These are phyloP conservation scores for Porites rus DNA, from an alignment of 92 coral and sea anemone genomes.

Conservation along the genomic window DNA sequence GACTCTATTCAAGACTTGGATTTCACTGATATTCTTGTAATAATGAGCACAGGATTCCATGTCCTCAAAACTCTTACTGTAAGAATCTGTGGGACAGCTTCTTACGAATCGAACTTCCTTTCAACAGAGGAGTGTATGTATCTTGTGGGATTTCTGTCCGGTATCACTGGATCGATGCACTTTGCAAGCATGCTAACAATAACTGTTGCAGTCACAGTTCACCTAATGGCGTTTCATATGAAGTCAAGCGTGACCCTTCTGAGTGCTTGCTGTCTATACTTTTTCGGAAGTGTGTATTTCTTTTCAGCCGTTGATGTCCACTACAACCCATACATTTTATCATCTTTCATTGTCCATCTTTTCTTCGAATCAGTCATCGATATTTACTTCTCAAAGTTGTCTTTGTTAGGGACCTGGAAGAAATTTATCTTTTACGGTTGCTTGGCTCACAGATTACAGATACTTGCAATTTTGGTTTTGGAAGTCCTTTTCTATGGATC, in stretches of 20 bases:
- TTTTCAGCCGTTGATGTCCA: slow-evolving; percentile 88
- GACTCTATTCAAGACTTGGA: slow-evolving; percentile 90
- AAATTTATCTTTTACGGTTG: slow-evolving; percentile 78
- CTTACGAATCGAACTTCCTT: slow-evolving; percentile 74
- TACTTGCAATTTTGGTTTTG: slow-evolving; percentile 61
- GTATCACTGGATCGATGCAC: slow-evolving; percentile 81
- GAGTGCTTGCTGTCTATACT: slow-evolving; percentile 70
- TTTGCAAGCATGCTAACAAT: slow-evolving; percentile 76
- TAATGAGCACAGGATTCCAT: slow-evolving; percentile 79
- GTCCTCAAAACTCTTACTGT: slow-evolving; percentile 74
- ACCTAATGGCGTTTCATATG: slow-evolving; percentile 85
- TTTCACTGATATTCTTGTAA: slow-evolving; percentile 82
- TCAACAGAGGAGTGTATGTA: slow-evolving; percentile 83
- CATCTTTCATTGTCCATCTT: slow-evolving; percentile 80
- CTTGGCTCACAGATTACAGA: slow-evolving; percentile 74
- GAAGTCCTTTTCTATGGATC: slow-evolving; percentile 67
- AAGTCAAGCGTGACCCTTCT: slow-evolving; percentile 89
- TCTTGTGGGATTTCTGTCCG: slow-evolving; percentile 83
- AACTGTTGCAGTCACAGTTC: slow-evolving; percentile 74
- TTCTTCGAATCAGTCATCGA: slow-evolving; percentile 87
- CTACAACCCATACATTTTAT: slow-evolving; percentile 93
- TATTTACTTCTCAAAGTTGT: slow-evolving; percentile 89
- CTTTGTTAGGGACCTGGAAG: slow-evolving; percentile 92
- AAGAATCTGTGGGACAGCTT: slow-evolving; percentile 70
- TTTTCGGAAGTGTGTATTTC: slow-evolving; percentile 78